Conservation (phyloP, 1,140 invertebrate species). For the Conopomorpha cramerella region DNA sequence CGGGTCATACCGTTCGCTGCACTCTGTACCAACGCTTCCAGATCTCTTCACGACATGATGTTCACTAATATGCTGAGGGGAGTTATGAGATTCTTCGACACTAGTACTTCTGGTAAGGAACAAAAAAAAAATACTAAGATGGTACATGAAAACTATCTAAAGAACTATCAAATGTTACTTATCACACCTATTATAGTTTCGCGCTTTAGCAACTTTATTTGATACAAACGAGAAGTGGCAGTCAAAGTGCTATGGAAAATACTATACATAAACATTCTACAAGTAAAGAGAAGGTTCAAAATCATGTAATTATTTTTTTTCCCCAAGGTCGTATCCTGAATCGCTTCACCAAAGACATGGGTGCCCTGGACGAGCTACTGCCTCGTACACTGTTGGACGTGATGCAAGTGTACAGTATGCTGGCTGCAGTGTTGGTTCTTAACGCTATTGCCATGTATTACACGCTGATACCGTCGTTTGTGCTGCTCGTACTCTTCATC, state of each 20-base stretch:
- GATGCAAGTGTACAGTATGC: slow-evolving; percentile 67
- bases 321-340: slow-evolving; percentile 71
- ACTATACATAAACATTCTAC: no score
- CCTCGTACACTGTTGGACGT: slow-evolving; percentile 81
- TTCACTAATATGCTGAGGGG: slow-evolving; percentile 69
- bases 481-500: slow-evolving; percentile 71
- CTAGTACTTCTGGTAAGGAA: slow-evolving; percentile 71
- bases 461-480: slow-evolving; percentile 70
- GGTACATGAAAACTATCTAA: no score
- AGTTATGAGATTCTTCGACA: slow-evolving; percentile 84
- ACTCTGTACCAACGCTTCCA: slow-evolving; percentile 63
- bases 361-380: slow-evolving; percentile 82
- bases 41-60: slow-evolving; percentile 68
- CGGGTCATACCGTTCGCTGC: slow-evolving; percentile 63
- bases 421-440: slow-evolving; percentile 63
- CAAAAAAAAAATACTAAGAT: no score
- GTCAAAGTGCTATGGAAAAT: no score
- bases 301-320: background rate
- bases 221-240: no score
- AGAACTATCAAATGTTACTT: no score
- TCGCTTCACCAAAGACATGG: slow-evolving; percentile 76
- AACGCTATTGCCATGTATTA: slow-evolving; percentile 75
- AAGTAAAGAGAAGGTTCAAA: no score
- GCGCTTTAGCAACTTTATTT: no score
- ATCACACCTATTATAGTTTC: no score